These are phyloP conservation scores for Lasiommata megera DNA, from an alignment of 2,888 invertebrate genomes.

Conservation along the genomic window DNA sequence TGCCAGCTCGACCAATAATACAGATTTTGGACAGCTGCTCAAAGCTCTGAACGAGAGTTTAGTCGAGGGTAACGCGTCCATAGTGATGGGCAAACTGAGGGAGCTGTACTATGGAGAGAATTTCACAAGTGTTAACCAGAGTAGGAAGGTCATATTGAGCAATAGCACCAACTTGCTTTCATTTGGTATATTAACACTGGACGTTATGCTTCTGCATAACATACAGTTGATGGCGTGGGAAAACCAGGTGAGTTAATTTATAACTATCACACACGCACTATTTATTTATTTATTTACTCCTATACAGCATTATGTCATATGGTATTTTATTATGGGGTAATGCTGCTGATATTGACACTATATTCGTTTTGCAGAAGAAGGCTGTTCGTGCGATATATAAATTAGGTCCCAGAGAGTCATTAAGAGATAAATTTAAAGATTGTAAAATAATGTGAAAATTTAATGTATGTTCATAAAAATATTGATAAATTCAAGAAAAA, in stretches of 20 bases:
- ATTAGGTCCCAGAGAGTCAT: too few species aligned
- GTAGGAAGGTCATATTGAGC: conserved; percentile 57
- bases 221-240: conserved; percentile 81
- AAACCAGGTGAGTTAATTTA: conserved; percentile 67
- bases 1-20: conserved; percentile 18
- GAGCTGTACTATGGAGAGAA: conserved; percentile 76
- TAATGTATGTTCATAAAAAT: too few species aligned
- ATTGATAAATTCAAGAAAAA: too few species aligned
- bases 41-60: conserved; percentile 78
- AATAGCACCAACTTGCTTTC: conserved; percentile 76
- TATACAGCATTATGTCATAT: too few species aligned
- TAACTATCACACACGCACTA: too few species aligned
- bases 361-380: too few species aligned
- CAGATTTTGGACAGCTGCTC: conserved; percentile 61
- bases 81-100: conserved; percentile 72
- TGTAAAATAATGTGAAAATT: too few species aligned
- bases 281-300: too few species aligned
- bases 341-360: too few species aligned
- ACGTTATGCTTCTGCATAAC: conserved; percentile 80
- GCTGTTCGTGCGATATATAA: too few species aligned
- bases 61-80: conserved; percentile 69
- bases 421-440: too few species aligned
- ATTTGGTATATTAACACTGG: conserved; percentile 80
- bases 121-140: conserved; percentile 48
- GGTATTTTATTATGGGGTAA: too few species aligned